These are phyloP conservation scores for Dryococelus australis DNA, from an alignment of 2,888 invertebrate species.

Conservation along the genomic window DNA sequence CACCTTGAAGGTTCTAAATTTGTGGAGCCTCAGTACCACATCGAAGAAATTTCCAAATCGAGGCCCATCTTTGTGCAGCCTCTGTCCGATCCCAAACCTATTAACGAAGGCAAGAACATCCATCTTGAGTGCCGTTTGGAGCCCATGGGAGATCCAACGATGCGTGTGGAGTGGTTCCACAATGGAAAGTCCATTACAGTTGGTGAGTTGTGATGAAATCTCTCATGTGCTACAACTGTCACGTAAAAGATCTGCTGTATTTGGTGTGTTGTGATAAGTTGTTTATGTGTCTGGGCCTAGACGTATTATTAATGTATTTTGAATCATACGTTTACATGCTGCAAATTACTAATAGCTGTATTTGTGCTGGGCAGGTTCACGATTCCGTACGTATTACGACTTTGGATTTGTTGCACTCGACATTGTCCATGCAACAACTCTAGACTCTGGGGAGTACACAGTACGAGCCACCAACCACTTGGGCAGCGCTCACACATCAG, in stretches of 20 bases:
- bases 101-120: constrained; percentile 88
- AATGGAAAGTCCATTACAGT: constrained; percentile 90
- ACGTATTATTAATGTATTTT: too few relatives aligned
- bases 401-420: constrained; percentile 98
- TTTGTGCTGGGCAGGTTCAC: constrained; percentile 62
- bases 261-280: too few relatives aligned
- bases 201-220: constrained; percentile 59
- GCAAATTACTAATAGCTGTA: background rate
- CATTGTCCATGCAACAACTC: constrained; percentile 90
- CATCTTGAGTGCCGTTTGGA: constrained; percentile 91
- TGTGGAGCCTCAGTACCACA: constrained; percentile 86
- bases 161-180: constrained; percentile 98
- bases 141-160: constrained; percentile 95
- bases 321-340: background rate
- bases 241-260: background rate
- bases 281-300: too few relatives aligned
- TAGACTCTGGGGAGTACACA: constrained; percentile 95
- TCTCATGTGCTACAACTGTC: background rate
- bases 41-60: constrained; percentile 91
- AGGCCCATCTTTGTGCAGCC: constrained; percentile 95
- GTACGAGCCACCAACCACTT: constrained; percentile 92
- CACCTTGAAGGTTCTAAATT: constrained; percentile 86
- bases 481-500: constrained; percentile 90
- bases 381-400: constrained; percentile 95
- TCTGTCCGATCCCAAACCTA: constrained; percentile 82